Evolutionary conservation across 1,140 invertebrate genomes (phyloP).

Genomic region (Aethina tumida): DNA sequence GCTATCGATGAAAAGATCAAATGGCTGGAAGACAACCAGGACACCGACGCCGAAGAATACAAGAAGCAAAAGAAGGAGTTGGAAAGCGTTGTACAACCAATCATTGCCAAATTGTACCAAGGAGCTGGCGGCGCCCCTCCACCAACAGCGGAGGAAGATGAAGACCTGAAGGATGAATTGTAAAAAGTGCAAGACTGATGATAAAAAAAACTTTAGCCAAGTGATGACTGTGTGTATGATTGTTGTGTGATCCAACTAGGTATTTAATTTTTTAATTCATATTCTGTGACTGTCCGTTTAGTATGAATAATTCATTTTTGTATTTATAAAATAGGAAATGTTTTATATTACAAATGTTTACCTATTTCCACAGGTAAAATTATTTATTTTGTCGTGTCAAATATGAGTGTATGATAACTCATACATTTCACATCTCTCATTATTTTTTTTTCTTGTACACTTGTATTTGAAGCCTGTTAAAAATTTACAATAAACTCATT

Average conservation of each 20-base stretch:
- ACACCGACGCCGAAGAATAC: constrained; percentile 88
- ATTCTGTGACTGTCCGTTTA: no score
- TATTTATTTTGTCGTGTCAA: constrained; percentile 21
- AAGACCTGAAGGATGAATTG: constrained; percentile 80
- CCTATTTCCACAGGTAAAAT: no score
- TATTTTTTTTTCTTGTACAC: constrained; percentile 20
- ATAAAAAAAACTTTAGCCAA: constrained; percentile 16
- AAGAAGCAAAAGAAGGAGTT: constrained; percentile 97
- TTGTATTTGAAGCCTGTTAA: constrained; percentile 27
- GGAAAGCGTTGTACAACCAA: constrained; percentile 92
- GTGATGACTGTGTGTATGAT: constrained; percentile 16
- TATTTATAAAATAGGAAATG: no score
- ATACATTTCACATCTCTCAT: constrained; percentile 8
- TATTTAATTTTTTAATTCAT: no score
- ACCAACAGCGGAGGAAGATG: constrained; percentile 48
- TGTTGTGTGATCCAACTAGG: no score
- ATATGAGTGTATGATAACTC: constrained; percentile 20
- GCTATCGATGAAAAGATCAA: constrained; percentile 96
- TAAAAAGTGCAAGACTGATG: constrained; percentile 46
- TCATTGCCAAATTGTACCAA: constrained; percentile 95
- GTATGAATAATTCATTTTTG: no score
- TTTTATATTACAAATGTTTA: no score
- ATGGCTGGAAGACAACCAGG: constrained; percentile 94
- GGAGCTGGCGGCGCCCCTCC: constrained; percentile 66
- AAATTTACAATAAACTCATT: no score